phyloP scores from a whole-genome alignment of 2,888 invertebrate genomes.

The Pycnomerus fuliginosus region DNA sequence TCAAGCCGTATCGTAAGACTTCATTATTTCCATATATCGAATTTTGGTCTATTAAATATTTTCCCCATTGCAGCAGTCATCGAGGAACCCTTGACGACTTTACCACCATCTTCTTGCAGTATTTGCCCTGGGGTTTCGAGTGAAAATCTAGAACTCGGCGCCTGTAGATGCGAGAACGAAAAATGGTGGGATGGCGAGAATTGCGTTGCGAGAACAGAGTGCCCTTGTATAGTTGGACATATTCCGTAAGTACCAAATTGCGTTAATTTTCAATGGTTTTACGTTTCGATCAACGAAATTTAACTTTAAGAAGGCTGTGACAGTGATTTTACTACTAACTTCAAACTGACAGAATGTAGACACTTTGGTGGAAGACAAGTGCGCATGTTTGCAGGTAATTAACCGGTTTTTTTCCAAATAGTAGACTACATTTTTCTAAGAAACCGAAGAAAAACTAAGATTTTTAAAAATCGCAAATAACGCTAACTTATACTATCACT shows the following conservation, averaged over 20 bases:
- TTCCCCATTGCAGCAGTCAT: constrained; percentile 1
- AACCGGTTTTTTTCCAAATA: no score
- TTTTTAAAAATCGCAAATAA: no score
- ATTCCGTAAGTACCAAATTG: constrained; percentile 54
- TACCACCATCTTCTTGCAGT: constrained; percentile 47
- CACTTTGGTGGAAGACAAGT: no score
- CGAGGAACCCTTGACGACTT: constrained; percentile 15
- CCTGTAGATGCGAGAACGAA: constrained; percentile 58
- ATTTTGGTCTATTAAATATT: no score
- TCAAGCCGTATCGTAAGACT: constrained; percentile 66
- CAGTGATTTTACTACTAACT: no score
- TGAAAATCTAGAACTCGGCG: constrained; percentile 42
- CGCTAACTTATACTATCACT: no score
- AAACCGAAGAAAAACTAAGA: no score
- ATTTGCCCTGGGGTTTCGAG: constrained; percentile 58
- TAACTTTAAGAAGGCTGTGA: no score
- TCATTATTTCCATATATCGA: no score
- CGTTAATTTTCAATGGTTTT: constrained; percentile 7
- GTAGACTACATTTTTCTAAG: no score
- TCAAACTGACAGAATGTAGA: no score
- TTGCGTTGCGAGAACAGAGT: constrained; percentile 71
- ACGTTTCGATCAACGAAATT: constrained; percentile 3
- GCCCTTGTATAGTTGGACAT: constrained; percentile 75
- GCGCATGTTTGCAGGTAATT: no score
- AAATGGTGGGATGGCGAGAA: constrained; percentile 72